Conservation (phyloP, 1,140 invertebrate genomes). For the Brachionus rubens region DNA sequence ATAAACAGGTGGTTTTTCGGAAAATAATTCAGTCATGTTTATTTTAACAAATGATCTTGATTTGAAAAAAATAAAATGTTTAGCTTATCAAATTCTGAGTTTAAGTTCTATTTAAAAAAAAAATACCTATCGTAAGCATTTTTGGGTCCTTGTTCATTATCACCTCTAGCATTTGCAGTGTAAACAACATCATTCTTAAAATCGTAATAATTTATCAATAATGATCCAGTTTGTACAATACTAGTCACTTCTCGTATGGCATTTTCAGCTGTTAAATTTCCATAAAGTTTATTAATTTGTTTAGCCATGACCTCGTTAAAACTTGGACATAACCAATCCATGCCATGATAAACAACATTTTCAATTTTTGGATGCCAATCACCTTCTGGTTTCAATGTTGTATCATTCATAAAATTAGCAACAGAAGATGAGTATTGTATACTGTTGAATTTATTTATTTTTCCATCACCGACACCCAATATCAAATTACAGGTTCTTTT, state of each 20-base stretch:
- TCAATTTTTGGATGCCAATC: slow-evolving; percentile 53
- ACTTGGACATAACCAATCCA: slow-evolving; percentile 46
- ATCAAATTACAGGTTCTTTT: slow-evolving; percentile 52
- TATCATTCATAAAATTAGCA: slow-evolving; percentile 52
- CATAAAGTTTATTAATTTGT: slow-evolving; percentile 50
- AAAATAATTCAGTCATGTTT: slow-evolving; percentile 50
- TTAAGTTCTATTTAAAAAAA: no score
- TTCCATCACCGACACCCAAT: slow-evolving; percentile 53
- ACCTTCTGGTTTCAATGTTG: slow-evolving; percentile 49
- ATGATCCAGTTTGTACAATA: slow-evolving; percentile 51
- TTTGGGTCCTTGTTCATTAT: slow-evolving; percentile 49
- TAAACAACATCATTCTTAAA: slow-evolving; percentile 50
- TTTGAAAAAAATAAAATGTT: slow-evolving; percentile 10
- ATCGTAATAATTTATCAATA: slow-evolving; percentile 52
- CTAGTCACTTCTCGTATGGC: slow-evolving; percentile 50
- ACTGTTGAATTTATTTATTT: slow-evolving; percentile 50
- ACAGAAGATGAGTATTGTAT: slow-evolving; percentile 52
- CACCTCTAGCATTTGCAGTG: slow-evolving; percentile 51
- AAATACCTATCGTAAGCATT: slow-evolving; percentile 52
- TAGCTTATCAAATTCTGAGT: no score
- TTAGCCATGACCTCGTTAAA: slow-evolving; percentile 50
- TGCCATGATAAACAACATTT: slow-evolving; percentile 52
- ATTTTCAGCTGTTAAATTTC: slow-evolving; percentile 51
- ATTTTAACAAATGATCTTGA: slow-evolving; percentile 51
- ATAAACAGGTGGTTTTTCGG: slow-evolving; percentile 8